phyloP scores from a whole-genome alignment of 53 echinoderm and acorn worm species.

The Temnopleurus reevesii region DNA sequence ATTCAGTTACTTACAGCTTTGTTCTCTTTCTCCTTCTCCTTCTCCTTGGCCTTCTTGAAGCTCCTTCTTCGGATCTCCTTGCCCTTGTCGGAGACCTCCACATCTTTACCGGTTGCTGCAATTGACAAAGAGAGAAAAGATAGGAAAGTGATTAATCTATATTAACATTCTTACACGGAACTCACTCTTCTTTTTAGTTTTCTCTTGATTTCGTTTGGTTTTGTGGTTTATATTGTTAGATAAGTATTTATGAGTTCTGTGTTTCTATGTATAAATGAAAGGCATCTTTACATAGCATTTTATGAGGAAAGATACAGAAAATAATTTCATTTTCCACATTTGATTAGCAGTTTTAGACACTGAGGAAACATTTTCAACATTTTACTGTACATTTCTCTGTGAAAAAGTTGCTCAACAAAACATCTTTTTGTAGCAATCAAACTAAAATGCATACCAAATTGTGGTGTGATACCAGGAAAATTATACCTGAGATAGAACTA shows the following conservation, averaged over 20 bases:
- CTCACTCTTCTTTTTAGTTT: too few species aligned
- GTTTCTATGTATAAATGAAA: too few species aligned
- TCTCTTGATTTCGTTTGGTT: too few species aligned
- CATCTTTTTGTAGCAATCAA: not conserved
- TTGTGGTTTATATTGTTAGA: too few species aligned
- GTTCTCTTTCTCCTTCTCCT: constrained; percentile 63
- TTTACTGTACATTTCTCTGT: too few species aligned
- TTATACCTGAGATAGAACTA: not conserved
- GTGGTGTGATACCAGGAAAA: not conserved
- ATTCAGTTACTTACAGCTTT: constrained; percentile 56
- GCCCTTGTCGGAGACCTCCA: constrained; percentile 42
- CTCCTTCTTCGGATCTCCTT: constrained; percentile 42
- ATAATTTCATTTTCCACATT: too few species aligned
- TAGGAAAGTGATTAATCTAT: too few species aligned
- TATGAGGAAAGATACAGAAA: not conserved
- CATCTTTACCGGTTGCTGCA: constrained; percentile 31
- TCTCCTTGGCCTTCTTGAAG: constrained; percentile 62
- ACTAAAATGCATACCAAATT: not conserved
- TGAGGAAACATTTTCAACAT: too few species aligned
- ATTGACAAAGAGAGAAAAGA: not conserved
- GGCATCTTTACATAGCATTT: not conserved
- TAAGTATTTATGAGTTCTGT: too few species aligned
- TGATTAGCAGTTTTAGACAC: too few species aligned
- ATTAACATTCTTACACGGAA: not conserved
- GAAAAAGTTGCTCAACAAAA: not conserved